Percentiles rank a stretch among this genome's conserved stretches.
These are phyloP conservation scores for Danionella cerebrum DNA, from an alignment of 2,113 vertebrate genomes.

Conservation along the genomic window DNA sequence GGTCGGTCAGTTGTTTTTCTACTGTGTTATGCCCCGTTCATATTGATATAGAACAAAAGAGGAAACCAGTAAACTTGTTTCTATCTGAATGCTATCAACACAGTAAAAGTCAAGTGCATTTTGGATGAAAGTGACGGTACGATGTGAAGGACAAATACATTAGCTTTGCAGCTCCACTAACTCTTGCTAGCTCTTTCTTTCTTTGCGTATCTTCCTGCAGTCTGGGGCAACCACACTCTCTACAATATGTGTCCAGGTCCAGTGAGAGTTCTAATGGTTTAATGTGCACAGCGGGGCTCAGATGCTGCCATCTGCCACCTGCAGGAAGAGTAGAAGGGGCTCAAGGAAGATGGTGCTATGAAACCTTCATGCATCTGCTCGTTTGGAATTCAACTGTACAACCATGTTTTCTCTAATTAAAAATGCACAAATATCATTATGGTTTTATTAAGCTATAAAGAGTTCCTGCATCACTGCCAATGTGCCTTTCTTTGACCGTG, in stretches of 20 bases:
- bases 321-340: conserved; percentile 44
- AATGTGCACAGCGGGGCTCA: conserved; percentile 62
- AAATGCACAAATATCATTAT: conserved; percentile 32
- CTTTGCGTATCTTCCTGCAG: conserved; percentile 31
- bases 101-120: too few species aligned
- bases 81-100: too few species aligned
- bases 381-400: conserved; percentile 28
- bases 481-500: too few species aligned
- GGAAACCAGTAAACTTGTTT: too few species aligned
- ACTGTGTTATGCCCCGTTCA: too few species aligned
- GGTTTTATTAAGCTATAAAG: conserved; percentile 19
- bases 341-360: conserved; percentile 32
- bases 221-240: conserved; percentile 56
- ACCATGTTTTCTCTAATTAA: conserved; percentile 22
- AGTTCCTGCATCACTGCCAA: too few species aligned
- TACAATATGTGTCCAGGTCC: conserved; percentile 57
- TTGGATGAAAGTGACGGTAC: too few species aligned
- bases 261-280: conserved; percentile 71
- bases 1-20: too few species aligned
- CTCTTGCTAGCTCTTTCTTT: not conserved
- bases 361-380: conserved; percentile 31
- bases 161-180: too few species aligned
- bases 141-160: too few species aligned
- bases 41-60: too few species aligned
- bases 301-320: conserved; percentile 64